Base-by-base conservation (phyloP, 2,888 invertebrate species). In the Yponomeuta cagnagella region DNA sequence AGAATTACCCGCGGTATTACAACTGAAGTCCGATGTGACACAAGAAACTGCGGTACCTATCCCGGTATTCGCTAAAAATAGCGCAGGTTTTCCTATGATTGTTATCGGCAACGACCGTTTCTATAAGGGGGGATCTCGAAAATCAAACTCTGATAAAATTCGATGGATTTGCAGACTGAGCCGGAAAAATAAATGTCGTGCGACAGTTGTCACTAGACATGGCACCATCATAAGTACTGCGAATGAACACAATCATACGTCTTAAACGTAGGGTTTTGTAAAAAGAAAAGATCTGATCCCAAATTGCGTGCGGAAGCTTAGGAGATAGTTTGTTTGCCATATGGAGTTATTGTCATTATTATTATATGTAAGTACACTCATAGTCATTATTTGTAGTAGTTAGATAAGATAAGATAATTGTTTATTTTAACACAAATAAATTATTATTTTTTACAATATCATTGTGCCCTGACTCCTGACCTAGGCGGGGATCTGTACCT, bases 151-250 rank as follows among this genome's bases (percentile, higher is more conserved):
- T 12, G 52, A 58, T 6, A 75, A 71, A n/a, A 75, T 76, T 63
- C 71, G 82, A 15, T 85, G 85, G 85, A 75, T 79, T 12, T 85
- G 85, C 69, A 84, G 81, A 73, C 81, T 80, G 74, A 80, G 81
- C 2, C 75, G 77, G 31, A 74, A 76, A 58, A 75, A 74, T 33
- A 9, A 52, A 10, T 85, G 85, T 70, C 82, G 76, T 33, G 80
- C 84, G 10, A 81, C 80, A 69, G 76, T 81, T 3, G 74, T 83
- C 48, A 84, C 84, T 0, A 74, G 77, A 15, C 71, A 79, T 37
- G 77, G 80, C 23, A 70, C 71, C 12, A 78, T 84, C 37, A 69
- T 81, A 15, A 77, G 75, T 72, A 78, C 81, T 74, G 75, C 74
- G 64, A 68, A 76, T 68, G 69, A 68, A 9, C 83, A 84, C 68